Evolutionary conservation across 2,797 vertebrate genomes (phyloP).

Genomic region (Scomberomorus guttatus): DNA sequence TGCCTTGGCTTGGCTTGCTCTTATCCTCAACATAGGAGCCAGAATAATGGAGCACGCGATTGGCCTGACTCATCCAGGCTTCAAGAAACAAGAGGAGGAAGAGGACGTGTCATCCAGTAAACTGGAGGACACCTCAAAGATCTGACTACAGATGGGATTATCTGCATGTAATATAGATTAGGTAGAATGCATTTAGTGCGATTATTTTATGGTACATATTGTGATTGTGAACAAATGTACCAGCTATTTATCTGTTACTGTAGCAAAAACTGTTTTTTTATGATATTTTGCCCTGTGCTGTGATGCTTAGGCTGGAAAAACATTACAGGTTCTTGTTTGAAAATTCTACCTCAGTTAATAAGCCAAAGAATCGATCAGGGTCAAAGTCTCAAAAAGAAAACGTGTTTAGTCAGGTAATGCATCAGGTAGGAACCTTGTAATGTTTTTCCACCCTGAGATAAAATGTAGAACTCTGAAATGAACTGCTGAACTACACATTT

Average conservation of each 20-base stretch:
- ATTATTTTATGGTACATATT: slow-evolving; percentile 7
- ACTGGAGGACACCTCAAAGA: slow-evolving; percentile 72
- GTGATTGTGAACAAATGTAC: neutral
- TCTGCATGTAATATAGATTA: neutral
- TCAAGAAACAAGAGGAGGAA: slow-evolving; percentile 64
- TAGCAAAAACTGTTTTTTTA: slow-evolving; percentile 4
- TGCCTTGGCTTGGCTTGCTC: slow-evolving; percentile 84
- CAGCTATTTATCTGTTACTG: neutral
- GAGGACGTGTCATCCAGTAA: slow-evolving; percentile 66
- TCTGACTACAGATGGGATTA: slow-evolving; percentile 40
- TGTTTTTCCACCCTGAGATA: slow-evolving; percentile 8
- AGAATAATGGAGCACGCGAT: slow-evolving; percentile 85
- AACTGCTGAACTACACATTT: neutral
- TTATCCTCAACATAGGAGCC: slow-evolving; percentile 83
- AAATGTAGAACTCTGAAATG: neutral
- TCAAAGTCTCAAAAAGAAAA: neutral
- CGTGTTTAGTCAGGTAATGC: neutral
- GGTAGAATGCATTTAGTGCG: neutral
- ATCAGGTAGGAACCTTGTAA: neutral
- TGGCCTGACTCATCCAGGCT: slow-evolving; percentile 69
- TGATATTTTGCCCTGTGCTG: neutral
- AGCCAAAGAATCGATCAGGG: neutral
- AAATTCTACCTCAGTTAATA: slow-evolving; percentile 49
- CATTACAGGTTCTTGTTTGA: neutral
- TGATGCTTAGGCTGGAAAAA: slow-evolving; percentile 6